These are phyloP conservation scores for Heliconius ismenius DNA, from an alignment of 2,888 invertebrate species.

Conservation along the genomic window DNA sequence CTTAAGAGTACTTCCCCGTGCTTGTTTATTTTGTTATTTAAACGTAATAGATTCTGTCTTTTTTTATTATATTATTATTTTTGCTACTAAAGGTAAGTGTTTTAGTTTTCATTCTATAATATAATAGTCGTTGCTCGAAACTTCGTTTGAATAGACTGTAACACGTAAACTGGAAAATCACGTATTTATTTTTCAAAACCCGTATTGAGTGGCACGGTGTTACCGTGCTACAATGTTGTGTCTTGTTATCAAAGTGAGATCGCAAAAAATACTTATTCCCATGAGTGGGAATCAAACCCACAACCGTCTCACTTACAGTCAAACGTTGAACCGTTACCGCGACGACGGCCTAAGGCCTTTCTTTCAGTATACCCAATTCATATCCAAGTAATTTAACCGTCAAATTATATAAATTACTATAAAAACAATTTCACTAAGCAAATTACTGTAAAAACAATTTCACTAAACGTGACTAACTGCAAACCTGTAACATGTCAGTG, in stretches of 20 bases:
- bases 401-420: slow-evolving; percentile 9
- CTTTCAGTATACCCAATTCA: background rate
- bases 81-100: background rate
- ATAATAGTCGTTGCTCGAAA: no score
- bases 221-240: no score
- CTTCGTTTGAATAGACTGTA: no score
- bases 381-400: slow-evolving; percentile 26
- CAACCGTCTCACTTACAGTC: no score
- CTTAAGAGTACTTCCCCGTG: background rate
- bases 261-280: no score
- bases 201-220: no score
- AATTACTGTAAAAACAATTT: slow-evolving; percentile 42
- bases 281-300: no score
- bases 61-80: background rate
- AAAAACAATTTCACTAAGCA: slow-evolving; percentile 23
- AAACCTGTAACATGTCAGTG: slow-evolving; percentile 38
- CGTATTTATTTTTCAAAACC: no score
- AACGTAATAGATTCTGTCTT: background rate
- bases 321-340: no score
- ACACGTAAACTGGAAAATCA: no score
- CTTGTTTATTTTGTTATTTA: background rate
- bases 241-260: no score
- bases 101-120: no score
- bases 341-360: background rate
- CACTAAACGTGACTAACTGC: slow-evolving; percentile 31